Percentiles rank a stretch among this genome's conserved stretches.
Conservation (phyloP, 2,113 vertebrate species). For the Gymnocephalus cernua region DNA sequence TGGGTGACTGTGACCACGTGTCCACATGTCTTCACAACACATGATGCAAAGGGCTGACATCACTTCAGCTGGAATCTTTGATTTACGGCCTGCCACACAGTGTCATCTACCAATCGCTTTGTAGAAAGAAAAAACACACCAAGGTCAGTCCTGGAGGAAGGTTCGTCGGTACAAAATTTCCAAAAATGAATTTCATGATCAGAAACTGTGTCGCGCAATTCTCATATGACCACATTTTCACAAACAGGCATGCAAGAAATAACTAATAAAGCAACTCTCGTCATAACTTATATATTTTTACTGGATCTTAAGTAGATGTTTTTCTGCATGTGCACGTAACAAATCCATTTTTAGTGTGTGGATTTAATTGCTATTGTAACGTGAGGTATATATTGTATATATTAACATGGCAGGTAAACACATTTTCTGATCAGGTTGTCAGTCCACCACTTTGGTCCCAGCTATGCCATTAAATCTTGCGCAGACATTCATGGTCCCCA, state of each 20-base stretch:
- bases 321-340: neutral
- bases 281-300: neutral
- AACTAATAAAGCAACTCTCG: neutral
- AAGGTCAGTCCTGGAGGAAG: constrained; percentile 69
- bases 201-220: neutral
- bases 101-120: constrained; percentile 45
- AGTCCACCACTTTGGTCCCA: too few species aligned
- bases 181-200: neutral
- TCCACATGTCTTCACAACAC: constrained; percentile 72
- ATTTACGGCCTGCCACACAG: constrained; percentile 66
- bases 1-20: constrained; percentile 33
- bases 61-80: constrained; percentile 74
- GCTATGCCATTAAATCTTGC: too few species aligned
- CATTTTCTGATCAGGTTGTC: too few species aligned
- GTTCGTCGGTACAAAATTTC: neutral
- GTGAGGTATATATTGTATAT: too few species aligned
- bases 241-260: neutral
- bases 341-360: neutral
- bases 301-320: neutral
- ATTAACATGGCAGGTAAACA: neutral
- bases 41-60: constrained; percentile 80
- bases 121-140: constrained; percentile 46
- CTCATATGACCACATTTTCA: neutral
- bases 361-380: neutral
- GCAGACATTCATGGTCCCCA: neutral